These are phyloP conservation scores for Conops quadrifasciatus DNA, from an alignment of 2,888 invertebrate genomes.

Conservation along the genomic window DNA sequence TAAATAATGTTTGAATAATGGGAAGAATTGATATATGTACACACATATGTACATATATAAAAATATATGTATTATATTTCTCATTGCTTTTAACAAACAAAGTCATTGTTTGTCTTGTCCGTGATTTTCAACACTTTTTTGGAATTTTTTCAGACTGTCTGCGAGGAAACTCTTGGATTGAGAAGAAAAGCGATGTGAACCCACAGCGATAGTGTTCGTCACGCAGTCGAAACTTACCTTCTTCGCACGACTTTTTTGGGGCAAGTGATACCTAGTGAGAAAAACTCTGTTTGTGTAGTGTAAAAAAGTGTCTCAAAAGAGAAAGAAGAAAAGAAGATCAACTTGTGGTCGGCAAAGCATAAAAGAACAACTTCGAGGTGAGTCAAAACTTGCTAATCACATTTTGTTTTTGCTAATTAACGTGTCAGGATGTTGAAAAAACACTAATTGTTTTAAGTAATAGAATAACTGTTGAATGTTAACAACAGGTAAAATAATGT, in stretches of 20 bases:
- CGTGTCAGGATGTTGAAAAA: conserved; percentile 44
- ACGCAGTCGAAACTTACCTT: conserved; percentile 36
- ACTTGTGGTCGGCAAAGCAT: background rate
- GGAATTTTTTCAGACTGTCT: conserved; percentile 42
- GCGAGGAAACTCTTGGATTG: conserved; percentile 57
- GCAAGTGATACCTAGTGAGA: background rate
- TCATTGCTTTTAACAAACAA: too few species aligned
- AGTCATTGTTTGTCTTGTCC: background rate
- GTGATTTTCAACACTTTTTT: conserved; percentile 19
- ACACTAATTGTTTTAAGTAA: conserved; percentile 20
- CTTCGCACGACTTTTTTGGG: background rate
- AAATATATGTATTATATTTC: background rate
- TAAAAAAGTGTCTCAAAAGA: too few species aligned
- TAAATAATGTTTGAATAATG: too few species aligned
- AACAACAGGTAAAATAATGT: too few species aligned
- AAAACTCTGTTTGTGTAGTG: background rate
- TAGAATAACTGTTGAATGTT: background rate
- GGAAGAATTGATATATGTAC: too few species aligned
- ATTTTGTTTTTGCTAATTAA: conserved; percentile 56
- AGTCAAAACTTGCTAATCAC: conserved; percentile 58
- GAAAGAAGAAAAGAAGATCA: background rate
- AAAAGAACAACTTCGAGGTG: conserved; percentile 1
- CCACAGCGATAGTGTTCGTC: conserved; percentile 50
- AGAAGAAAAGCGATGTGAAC: conserved; percentile 57
- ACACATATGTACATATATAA: too few species aligned